These are phyloP conservation scores for Manis crassicaudata DNA, from an alignment of 2,797 vertebrate species.

Conservation along the genomic window DNA sequence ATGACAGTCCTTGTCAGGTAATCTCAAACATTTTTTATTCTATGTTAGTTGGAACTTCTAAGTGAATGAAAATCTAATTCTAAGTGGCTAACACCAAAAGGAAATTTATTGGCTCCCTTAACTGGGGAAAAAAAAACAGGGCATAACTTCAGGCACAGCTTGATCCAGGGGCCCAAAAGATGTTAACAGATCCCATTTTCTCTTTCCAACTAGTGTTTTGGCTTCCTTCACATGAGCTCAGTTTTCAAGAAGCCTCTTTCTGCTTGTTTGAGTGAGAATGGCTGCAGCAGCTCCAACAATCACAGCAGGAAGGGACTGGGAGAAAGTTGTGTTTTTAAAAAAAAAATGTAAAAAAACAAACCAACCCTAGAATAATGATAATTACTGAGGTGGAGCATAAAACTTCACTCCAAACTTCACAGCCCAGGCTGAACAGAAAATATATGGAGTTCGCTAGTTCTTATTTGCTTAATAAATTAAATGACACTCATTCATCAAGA, in stretches of 20 bases:
- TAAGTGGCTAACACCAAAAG: constrained; percentile 40
- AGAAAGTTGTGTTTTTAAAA: neutral
- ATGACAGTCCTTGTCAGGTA: constrained; percentile 3
- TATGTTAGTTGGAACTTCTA: constrained; percentile 12
- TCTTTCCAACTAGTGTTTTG: neutral
- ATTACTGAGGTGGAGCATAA: neutral
- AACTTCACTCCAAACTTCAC: neutral
- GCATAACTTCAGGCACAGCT: neutral
- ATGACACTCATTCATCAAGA: neutral
- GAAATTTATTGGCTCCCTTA: constrained; percentile 36
- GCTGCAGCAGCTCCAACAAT: neutral
- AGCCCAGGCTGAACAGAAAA: neutral
- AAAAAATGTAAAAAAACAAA: neutral
- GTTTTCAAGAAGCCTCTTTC: neutral
- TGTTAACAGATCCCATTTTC: constrained; percentile 25
- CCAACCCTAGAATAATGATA: neutral
- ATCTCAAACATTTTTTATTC: neutral
- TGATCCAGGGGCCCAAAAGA: constrained; percentile 25
- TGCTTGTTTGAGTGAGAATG: neutral
- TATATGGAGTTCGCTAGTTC: neutral
- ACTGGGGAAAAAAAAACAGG: neutral
- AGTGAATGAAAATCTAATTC: constrained; percentile 43
- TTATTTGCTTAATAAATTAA: constrained; percentile 31
- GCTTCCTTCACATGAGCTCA: constrained; percentile 5
- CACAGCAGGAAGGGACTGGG: neutral